A percentile compares a stretch with the other conserved stretches of the same genome.
phyloP scores from a whole-genome alignment of 2,113 vertebrate species.

The Notothenia coriiceps region DNA sequence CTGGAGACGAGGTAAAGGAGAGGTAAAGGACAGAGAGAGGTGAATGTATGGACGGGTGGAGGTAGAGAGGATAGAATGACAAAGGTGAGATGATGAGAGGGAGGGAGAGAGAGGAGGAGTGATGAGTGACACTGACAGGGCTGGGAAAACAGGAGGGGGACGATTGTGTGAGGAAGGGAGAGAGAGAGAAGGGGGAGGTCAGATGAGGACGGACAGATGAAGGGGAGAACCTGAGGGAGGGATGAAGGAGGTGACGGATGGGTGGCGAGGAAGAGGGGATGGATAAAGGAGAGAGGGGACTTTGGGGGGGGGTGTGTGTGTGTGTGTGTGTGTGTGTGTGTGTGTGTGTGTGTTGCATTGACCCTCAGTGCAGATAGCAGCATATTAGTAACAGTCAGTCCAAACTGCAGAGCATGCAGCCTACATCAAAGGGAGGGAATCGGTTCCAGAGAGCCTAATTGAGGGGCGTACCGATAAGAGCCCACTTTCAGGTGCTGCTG shows the following conservation, averaged over 20 bases:
- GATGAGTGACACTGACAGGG: constrained; percentile 43
- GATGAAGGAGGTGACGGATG: constrained; percentile 32
- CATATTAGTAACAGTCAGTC: constrained; percentile 34
- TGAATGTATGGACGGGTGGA: constrained; percentile 36
- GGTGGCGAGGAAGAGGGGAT: constrained; percentile 5
- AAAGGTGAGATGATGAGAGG: constrained; percentile 34
- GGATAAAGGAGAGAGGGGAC: constrained; percentile 16
- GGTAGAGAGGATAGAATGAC: constrained; percentile 17
- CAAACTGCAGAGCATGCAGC: constrained; percentile 24
- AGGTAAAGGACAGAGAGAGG: constrained; percentile 48
- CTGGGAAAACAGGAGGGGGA: constrained; percentile 37
- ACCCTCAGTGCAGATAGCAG: constrained; percentile 33
- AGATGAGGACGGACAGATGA: constrained; percentile 50
- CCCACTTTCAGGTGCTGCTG: constrained; percentile 3
- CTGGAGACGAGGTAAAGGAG: constrained; percentile 35
- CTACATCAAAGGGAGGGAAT: constrained; percentile 26
- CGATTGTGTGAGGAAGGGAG: constrained; percentile 17
- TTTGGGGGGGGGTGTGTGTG: constrained; percentile 3
- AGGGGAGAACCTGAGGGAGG: constrained; percentile 38
- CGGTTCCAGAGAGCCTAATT: constrained; percentile 18
- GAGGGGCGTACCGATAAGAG: constrained; percentile 16
- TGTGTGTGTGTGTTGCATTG: constrained; percentile 2
- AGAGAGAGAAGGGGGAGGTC: constrained; percentile 9
- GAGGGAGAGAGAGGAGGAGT: constrained; percentile 20
- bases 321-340: not conserved